These are phyloP conservation scores for Eurystomus glaucurus DNA, from an alignment of 2,797 vertebrate genomes.

Conservation along the genomic window DNA sequence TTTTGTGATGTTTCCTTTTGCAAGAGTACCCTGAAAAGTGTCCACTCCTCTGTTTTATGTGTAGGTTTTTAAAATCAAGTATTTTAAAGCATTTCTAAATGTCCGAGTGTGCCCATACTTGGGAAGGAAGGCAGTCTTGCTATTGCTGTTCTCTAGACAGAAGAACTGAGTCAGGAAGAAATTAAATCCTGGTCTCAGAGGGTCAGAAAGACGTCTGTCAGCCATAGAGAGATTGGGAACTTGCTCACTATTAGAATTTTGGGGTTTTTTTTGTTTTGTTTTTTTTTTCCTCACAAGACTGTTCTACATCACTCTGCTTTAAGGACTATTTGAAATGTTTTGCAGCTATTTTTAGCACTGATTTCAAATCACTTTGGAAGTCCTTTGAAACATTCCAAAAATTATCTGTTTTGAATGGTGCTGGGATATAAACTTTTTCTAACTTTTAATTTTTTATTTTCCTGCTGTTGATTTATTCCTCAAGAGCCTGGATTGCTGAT, in stretches of 20 bases:
- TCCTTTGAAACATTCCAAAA: conserved; percentile 33
- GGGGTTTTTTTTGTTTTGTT: not conserved
- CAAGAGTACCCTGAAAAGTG: not conserved
- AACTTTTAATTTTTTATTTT: conserved; percentile 15
- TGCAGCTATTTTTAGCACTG: conserved; percentile 44
- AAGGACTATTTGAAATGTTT: conserved; percentile 26
- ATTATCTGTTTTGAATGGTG: conserved; percentile 27
- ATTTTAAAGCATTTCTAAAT: not conserved
- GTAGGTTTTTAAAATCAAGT: not conserved
- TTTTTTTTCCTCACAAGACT: not conserved
- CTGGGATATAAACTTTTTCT: not conserved
- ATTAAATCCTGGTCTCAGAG: not conserved
- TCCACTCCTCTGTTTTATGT: accelerated
- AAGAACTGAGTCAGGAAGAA: not conserved
- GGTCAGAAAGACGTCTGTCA: not conserved
- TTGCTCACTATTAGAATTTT: not conserved
- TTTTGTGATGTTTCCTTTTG: not conserved
- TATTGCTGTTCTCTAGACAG: not conserved
- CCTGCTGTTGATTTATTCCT: not conserved
- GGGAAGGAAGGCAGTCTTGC: not conserved
- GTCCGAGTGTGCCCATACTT: not conserved
- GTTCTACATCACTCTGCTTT: not conserved
- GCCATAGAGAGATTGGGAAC: not conserved
- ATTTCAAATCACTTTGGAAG: conserved; percentile 49
- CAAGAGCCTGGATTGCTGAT: not conserved